Evolutionary conservation across 1,140 invertebrate species (phyloP).

Genomic region (Piezodorus guildinii): DNA sequence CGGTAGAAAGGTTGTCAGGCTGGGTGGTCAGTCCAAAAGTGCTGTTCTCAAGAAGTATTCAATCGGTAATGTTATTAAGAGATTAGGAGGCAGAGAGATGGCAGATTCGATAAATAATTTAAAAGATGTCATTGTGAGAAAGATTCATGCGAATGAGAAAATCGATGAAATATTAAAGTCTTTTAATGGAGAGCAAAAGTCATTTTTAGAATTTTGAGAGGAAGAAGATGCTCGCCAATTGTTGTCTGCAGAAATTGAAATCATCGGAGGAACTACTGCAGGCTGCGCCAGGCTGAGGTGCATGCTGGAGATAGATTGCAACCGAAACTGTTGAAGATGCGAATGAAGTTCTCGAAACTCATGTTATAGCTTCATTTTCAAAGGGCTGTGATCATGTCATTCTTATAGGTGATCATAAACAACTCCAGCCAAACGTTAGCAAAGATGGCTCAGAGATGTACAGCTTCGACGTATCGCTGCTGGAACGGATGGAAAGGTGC

Average conservation of each 20-base stretch:
- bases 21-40: slow-evolving; percentile 59
- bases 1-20: slow-evolving; percentile 48
- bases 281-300: slow-evolving; percentile 54
- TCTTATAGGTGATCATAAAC: slow-evolving; percentile 62
- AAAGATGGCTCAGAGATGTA: slow-evolving; percentile 43
- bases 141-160: neutral
- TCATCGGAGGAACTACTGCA: slow-evolving; percentile 68
- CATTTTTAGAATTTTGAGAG: neutral
- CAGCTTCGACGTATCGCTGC: slow-evolving; percentile 45
- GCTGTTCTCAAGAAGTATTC: slow-evolving; percentile 34
- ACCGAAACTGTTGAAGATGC: slow-evolving; percentile 70
- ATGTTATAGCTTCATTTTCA: slow-evolving; percentile 60
- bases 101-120: neutral
- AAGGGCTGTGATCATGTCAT: slow-evolving; percentile 64
- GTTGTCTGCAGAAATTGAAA: slow-evolving; percentile 27
- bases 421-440: slow-evolving; percentile 52
- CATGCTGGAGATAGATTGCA: slow-evolving; percentile 46
- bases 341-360: slow-evolving; percentile 68
- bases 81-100: neutral
- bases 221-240: neutral
- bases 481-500: slow-evolving; percentile 45
- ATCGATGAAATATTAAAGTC: neutral
- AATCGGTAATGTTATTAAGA: neutral
- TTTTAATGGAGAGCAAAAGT: neutral
- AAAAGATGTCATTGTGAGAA: neutral